Percentiles rank a stretch among this genome's conserved stretches.
These are phyloP conservation scores for Rousettus madagascariensis DNA, from an alignment of 2,797 vertebrate genomes.

Conservation along the genomic window DNA sequence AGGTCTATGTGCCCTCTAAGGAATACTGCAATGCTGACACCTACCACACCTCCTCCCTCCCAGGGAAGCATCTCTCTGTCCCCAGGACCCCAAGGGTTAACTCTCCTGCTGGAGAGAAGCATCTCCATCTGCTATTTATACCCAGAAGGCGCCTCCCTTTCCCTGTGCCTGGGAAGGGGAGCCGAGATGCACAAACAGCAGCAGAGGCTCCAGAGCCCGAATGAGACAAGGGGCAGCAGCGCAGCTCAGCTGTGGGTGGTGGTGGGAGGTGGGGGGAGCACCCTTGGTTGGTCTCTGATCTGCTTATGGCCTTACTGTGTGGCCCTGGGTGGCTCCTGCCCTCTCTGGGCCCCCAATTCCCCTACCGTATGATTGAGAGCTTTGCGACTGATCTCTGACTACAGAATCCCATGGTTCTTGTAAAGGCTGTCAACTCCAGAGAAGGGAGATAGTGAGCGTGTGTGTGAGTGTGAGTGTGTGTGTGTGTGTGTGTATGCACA, in stretches of 20 bases:
- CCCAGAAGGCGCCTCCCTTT: conserved; percentile 73
- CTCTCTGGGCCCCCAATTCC: background rate
- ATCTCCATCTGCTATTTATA: conserved; percentile 82
- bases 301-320: background rate
- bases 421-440: background rate
- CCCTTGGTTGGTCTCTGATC: background rate
- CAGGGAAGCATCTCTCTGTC: background rate
- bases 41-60: background rate
- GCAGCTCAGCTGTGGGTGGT: background rate
- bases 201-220: conserved; percentile 32
- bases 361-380: background rate
- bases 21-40: background rate
- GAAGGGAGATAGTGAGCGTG: background rate
- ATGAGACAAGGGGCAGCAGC: background rate
- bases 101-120: conserved; percentile 52
- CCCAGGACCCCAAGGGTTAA: conserved; percentile 78
- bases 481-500: too few species aligned
- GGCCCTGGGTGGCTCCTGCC: background rate
- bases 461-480: too few species aligned
- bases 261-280: background rate
- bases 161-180: conserved; percentile 75
- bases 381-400: background rate
- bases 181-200: conserved; percentile 6
- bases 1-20: background rate
- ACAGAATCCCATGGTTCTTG: background rate